phyloP scores from a whole-genome alignment of 35 echinoderm and acorn worm genomes.

The Patiria miniata region DNA sequence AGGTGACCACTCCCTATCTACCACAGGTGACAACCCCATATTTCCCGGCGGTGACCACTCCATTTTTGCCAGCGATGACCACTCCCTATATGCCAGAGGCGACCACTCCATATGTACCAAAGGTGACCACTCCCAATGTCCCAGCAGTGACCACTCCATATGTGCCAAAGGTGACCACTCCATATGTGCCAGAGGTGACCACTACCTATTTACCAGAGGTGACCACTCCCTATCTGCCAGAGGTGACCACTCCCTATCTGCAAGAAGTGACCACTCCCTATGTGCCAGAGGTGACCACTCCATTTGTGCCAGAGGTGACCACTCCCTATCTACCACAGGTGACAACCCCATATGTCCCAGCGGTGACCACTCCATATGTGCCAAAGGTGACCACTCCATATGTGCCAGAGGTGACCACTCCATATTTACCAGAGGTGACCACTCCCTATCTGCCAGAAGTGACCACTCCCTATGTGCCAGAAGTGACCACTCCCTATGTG shows the following conservation, averaged over 20 bases:
- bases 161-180: slow-evolving; percentile 22
- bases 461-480: slow-evolving; percentile 26
- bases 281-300: background rate
- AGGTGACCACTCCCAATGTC: background rate
- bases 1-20: background rate
- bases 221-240: background rate
- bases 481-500: background rate
- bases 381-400: slow-evolving; percentile 32
- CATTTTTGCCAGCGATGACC: background rate
- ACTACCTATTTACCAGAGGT: background rate
- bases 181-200: slow-evolving; percentile 24
- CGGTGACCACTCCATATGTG: background rate
- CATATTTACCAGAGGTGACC: background rate
- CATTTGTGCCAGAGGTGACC: background rate
- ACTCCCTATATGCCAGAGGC: background rate
- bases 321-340: background rate
- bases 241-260: slow-evolving; percentile 5
- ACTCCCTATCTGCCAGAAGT: background rate
- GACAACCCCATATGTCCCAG: background rate
- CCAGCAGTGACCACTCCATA: background rate
- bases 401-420: slow-evolving; percentile 30
- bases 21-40: background rate
- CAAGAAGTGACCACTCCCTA: background rate
- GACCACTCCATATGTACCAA: background rate
- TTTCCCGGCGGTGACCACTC: background rate